Evolutionary conservation across 2,888 invertebrate genomes (phyloP).

Genomic region (Antheraea assamensis): DNA sequence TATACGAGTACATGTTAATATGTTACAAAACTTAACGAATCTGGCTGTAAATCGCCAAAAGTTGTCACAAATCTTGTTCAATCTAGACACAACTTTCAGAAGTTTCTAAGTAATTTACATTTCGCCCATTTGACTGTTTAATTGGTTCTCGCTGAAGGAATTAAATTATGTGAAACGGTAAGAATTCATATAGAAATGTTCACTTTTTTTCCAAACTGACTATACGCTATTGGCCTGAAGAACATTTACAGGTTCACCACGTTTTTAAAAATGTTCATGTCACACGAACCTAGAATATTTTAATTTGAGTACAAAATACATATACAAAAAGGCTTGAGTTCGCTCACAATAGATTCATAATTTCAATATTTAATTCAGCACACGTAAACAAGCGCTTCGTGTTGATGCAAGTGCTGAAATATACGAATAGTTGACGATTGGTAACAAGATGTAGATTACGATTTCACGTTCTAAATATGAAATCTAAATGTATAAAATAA

Average conservation of each 20-base stretch:
- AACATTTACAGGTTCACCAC: too few relatives aligned
- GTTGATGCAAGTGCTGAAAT: neutral
- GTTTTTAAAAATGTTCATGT: too few relatives aligned
- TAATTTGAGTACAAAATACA: neutral
- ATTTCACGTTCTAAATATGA: neutral
- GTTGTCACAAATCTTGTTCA: neutral
- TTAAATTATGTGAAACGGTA: neutral
- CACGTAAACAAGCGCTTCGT: neutral
- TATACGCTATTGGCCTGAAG: too few relatives aligned
- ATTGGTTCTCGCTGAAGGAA: neutral
- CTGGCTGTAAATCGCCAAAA: neutral
- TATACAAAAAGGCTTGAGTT: too few relatives aligned
- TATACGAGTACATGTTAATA: neutral
- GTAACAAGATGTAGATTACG: neutral
- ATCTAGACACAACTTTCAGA: neutral
- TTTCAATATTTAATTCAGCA: neutral
- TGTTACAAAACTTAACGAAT: neutral
- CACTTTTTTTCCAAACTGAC: neutral
- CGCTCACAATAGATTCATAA: too few relatives aligned
- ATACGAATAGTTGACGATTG: neutral
- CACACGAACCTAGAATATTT: neutral
- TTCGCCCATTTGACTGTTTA: constrained; percentile 6
- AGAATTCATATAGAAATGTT: neutral
- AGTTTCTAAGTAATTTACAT: constrained; percentile 12
- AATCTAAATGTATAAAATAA: neutral